Conservation (phyloP, 2,888 invertebrate species). For the Phymatocera aterrima region DNA sequence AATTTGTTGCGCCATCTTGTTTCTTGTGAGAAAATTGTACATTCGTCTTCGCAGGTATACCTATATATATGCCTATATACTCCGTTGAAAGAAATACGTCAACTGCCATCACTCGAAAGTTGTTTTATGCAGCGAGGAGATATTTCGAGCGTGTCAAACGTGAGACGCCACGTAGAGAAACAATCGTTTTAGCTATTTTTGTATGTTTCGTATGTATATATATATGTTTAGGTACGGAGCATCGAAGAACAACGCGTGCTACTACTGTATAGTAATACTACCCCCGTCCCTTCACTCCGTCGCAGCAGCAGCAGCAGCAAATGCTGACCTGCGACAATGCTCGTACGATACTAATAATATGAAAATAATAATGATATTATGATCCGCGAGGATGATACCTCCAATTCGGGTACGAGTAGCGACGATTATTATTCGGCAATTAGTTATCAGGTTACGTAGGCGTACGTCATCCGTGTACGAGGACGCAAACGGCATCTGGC, state of each 20-base stretch:
- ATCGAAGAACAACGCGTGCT: background rate
- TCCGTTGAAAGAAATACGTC: slow-evolving; percentile 14
- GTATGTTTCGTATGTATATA: background rate
- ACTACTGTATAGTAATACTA: background rate
- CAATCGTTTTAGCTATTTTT: slow-evolving; percentile 17
- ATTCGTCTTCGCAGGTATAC: background rate
- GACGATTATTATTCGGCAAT: no score
- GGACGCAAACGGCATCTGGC: no score
- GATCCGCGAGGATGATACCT: background rate
- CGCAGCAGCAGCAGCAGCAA: no score
- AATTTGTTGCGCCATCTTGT: no score
- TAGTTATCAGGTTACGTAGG: no score
- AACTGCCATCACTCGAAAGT: background rate
- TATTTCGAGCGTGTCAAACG: slow-evolving; percentile 31
- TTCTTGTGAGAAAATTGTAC: background rate
- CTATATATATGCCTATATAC: background rate
- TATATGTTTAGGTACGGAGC: slow-evolving; percentile 26
- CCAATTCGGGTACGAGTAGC: no score
- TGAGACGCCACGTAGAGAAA: background rate
- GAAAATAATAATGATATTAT: background rate
- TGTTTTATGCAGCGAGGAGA: background rate
- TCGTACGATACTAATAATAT: slow-evolving; percentile 6
- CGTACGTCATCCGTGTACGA: no score
- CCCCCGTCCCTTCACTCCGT: slow-evolving; percentile 24
- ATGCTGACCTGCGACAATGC: slow-evolving; percentile 32